These are phyloP conservation scores for Felis catus DNA, from an alignment of 2,113 vertebrate genomes.

Conservation along the genomic window DNA sequence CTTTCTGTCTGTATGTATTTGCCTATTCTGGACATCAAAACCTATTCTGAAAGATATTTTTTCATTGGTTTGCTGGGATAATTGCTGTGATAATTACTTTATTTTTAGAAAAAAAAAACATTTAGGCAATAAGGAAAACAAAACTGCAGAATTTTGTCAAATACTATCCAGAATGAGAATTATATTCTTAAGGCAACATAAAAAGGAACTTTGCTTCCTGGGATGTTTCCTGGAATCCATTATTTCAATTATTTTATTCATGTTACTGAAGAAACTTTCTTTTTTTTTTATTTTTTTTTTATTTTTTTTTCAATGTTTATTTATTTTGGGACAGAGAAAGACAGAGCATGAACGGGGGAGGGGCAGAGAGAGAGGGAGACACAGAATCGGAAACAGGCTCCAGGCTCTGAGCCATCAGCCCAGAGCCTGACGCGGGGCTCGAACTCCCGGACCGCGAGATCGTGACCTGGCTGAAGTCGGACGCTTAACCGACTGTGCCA, in stretches of 20 bases:
- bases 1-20: neutral
- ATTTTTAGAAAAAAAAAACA: neutral
- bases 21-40: neutral
- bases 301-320: too few relatives aligned
- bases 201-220: neutral
- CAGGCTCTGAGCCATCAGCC: too few relatives aligned
- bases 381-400: too few relatives aligned
- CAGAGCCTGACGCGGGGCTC: too few relatives aligned
- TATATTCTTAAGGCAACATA: conserved; percentile 3
- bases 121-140: neutral
- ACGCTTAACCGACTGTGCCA: too few relatives aligned
- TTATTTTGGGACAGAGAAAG: too few relatives aligned
- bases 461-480: too few relatives aligned
- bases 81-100: neutral
- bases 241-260: conserved; percentile 47
- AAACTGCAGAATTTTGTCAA: neutral
- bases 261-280: neutral
- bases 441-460: too few relatives aligned
- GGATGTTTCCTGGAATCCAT: neutral
- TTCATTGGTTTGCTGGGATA: neutral
- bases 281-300: neutral
- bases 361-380: too few relatives aligned
- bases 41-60: neutral
- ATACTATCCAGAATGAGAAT: neutral
- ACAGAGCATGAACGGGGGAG: too few relatives aligned